These are phyloP conservation scores for Trichoplusia ni DNA, from an alignment of 1,140 invertebrate species.

Conservation along the genomic window DNA sequence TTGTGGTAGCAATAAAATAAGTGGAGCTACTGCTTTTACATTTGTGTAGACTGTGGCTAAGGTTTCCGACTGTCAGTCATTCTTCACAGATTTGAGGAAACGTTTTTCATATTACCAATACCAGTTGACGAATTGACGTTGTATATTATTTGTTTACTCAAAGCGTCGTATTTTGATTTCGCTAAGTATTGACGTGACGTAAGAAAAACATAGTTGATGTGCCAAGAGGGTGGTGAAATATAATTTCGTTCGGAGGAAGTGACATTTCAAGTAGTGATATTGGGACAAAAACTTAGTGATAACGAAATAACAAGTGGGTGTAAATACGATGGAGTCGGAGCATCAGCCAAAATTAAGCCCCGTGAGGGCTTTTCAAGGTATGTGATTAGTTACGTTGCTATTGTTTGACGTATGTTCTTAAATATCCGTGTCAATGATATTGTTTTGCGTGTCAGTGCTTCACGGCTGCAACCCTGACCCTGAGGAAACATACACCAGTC, in stretches of 20 bases:
- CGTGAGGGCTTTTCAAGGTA: constrained; percentile 70
- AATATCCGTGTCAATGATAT: constrained; percentile 11
- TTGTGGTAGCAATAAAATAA: too few relatives aligned
- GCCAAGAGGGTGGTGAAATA: constrained; percentile 10
- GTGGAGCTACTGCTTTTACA: too few relatives aligned
- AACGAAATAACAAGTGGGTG: constrained; percentile 29
- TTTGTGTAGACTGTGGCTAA: too few relatives aligned
- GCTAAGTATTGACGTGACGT: constrained; percentile 11
- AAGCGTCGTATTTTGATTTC: constrained; percentile 3
- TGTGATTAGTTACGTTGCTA: neutral
- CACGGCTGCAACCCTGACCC: constrained; percentile 59
- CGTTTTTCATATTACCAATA: neutral
- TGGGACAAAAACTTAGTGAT: constrained; percentile 29
- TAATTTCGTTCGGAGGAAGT: constrained; percentile 28
- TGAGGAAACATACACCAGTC: constrained; percentile 93
- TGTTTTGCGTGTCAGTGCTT: constrained; percentile 51
- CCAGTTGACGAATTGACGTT: neutral
- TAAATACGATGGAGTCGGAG: constrained; percentile 60
- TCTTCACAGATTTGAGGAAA: neutral
- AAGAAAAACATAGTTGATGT: constrained; percentile 7
- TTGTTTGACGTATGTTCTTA: neutral
- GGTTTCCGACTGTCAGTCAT: neutral
- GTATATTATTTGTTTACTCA: constrained; percentile 2
- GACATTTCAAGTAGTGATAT: constrained; percentile 29
- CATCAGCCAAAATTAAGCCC: constrained; percentile 68